phyloP scores from a whole-genome alignment of 2,888 invertebrate genomes.

The Nymphalis urticae region DNA sequence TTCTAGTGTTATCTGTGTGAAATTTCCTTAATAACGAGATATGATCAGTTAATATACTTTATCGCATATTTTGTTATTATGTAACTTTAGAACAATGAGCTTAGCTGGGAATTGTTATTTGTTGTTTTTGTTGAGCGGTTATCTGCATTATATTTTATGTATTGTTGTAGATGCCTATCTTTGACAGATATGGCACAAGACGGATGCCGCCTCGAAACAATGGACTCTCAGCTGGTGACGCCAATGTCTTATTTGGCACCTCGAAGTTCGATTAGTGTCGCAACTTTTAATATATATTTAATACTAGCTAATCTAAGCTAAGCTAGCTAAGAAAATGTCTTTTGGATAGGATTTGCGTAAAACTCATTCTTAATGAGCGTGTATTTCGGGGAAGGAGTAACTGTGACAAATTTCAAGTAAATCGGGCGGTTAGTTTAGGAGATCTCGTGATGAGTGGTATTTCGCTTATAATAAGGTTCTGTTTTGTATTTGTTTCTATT shows the following conservation, averaged over 20 bases:
- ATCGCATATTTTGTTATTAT: slow-evolving; percentile 9
- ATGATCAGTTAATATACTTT: slow-evolving; percentile 4
- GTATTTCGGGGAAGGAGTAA: too few relatives aligned
- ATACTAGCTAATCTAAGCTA: too few relatives aligned
- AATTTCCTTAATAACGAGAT: background rate
- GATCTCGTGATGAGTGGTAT: too few relatives aligned
- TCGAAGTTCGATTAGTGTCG: slow-evolving; percentile 13
- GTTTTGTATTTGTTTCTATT: too few relatives aligned
- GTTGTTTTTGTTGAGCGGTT: background rate
- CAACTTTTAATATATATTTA: slow-evolving; percentile 5
- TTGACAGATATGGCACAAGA: slow-evolving; percentile 34
- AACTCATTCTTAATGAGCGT: too few relatives aligned
- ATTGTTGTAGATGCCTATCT: slow-evolving; percentile 19
- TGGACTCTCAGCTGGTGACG: slow-evolving; percentile 36
- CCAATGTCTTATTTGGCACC: slow-evolving; percentile 37
- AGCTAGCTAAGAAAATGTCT: too few relatives aligned
- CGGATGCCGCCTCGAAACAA: slow-evolving; percentile 36
- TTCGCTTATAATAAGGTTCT: too few relatives aligned
- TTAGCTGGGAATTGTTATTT: slow-evolving; percentile 11
- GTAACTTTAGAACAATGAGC: slow-evolving; percentile 20
- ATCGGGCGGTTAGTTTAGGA: too few relatives aligned
- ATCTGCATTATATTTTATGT: slow-evolving; percentile 16
- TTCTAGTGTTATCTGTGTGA: background rate
- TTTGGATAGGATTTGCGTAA: too few relatives aligned
- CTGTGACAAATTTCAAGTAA: too few relatives aligned